Evolutionary conservation across 2,797 vertebrate genomes (phyloP).

Genomic region (Centropyge bicolor): DNA sequence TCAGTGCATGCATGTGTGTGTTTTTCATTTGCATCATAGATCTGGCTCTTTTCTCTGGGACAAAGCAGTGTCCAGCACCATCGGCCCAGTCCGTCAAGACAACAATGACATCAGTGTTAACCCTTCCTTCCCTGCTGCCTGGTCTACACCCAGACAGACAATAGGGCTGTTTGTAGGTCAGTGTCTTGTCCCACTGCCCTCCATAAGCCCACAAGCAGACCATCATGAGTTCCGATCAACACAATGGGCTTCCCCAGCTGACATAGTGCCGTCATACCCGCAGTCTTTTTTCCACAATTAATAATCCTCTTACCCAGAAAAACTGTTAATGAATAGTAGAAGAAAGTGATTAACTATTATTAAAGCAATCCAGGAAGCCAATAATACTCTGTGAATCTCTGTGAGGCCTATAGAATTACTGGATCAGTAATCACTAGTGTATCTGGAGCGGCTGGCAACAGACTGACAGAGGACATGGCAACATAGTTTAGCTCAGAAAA

Average conservation of each 20-base stretch:
- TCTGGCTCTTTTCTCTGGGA: slow-evolving; percentile 42
- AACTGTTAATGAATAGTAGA: not conserved
- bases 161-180: slow-evolving; percentile 72
- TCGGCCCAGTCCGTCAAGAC: slow-evolving; percentile 31
- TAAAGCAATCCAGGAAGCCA: slow-evolving; percentile 18
- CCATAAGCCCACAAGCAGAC: slow-evolving; percentile 42
- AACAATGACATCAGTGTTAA: slow-evolving; percentile 76
- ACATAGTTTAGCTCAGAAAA: slow-evolving; percentile 5
- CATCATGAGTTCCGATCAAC: slow-evolving; percentile 51
- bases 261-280: slow-evolving; percentile 16
- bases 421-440: not conserved
- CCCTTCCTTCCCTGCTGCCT: slow-evolving; percentile 41
- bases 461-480: not conserved
- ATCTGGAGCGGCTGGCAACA: slow-evolving; percentile 3
- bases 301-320: slow-evolving; percentile 48
- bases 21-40: slow-evolving; percentile 25
- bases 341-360: not conserved
- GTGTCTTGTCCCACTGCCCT: slow-evolving; percentile 66
- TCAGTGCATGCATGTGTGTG: slow-evolving; percentile 2
- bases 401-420: not conserved
- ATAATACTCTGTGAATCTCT: not conserved
- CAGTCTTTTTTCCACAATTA: slow-evolving; percentile 3
- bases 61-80: slow-evolving; percentile 70
- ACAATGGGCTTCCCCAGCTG: slow-evolving; percentile 39
- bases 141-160: slow-evolving; percentile 46